phyloP scores from a whole-genome alignment of 1,140 invertebrate genomes.

The Laupala kohalensis region DNA sequence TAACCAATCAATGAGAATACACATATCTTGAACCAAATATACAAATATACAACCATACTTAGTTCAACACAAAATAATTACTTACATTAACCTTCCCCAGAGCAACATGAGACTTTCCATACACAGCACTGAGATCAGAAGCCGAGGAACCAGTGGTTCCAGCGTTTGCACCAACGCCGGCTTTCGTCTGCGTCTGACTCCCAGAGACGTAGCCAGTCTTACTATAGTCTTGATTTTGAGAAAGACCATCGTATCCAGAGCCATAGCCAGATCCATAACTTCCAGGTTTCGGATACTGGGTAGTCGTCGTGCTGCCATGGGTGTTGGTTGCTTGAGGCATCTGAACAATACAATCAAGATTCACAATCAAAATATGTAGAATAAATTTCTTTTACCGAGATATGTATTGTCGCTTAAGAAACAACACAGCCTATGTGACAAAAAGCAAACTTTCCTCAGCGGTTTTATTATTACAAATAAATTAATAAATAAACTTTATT shows the following conservation, averaged over 20 bases:
- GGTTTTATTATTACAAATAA: no score
- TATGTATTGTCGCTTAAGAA: no score
- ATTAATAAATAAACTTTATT: no score
- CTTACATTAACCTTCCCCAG: constrained; percentile 60
- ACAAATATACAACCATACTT: background rate
- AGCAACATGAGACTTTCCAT: constrained; percentile 57
- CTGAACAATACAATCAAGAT: constrained; percentile 31
- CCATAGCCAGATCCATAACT: constrained; percentile 49
- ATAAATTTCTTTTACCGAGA: no score
- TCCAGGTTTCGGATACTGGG: constrained; percentile 50
- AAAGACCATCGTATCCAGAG: constrained; percentile 49
- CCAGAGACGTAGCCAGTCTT: constrained; percentile 37
- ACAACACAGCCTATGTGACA: no score
- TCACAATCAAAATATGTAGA: no score
- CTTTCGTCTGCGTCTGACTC: constrained; percentile 39
- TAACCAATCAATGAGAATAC: no score
- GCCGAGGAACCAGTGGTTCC: constrained; percentile 39
- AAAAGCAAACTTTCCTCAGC: no score
- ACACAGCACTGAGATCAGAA: constrained; percentile 49
- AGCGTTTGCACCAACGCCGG: constrained; percentile 34
- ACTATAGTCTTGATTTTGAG: constrained; percentile 43
- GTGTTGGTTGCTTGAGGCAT: constrained; percentile 48
- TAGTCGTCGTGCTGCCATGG: constrained; percentile 37
- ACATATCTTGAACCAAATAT: no score
- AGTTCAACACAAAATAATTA: constrained; percentile 16